A percentile compares a stretch with the other conserved stretches of the same genome.
These are phyloP conservation scores for Montipora capitata DNA, from an alignment of 92 coral and sea anemone genomes.

Conservation along the genomic window DNA sequence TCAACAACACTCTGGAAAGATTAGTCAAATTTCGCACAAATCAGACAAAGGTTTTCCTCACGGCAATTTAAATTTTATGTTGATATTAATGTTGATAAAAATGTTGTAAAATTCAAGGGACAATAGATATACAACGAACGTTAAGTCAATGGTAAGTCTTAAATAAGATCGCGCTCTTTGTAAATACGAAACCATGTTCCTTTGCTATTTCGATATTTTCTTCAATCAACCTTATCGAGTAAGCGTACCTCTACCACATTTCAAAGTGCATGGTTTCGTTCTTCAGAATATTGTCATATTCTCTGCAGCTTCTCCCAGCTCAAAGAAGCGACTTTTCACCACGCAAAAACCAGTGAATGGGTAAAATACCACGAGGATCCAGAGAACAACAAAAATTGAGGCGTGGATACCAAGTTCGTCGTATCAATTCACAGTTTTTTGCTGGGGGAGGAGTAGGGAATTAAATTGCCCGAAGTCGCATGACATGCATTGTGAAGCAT, in stretches of 20 bases:
- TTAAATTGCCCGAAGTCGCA: neutral
- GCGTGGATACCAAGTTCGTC: slow-evolving; percentile 66
- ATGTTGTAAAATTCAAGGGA: too few relatives aligned
- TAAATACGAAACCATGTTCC: neutral
- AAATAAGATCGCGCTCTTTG: neutral
- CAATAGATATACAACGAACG: too few relatives aligned
- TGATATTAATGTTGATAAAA: too few relatives aligned
- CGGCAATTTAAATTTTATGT: too few relatives aligned
- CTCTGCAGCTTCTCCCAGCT: neutral
- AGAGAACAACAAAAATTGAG: slow-evolving; percentile 61
- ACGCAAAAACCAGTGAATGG: neutral
- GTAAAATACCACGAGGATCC: slow-evolving; percentile 52
- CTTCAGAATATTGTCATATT: neutral
- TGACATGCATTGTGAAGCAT: too few relatives aligned
- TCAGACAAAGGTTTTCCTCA: too few relatives aligned
- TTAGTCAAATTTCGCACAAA: too few relatives aligned
- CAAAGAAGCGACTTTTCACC: neutral
- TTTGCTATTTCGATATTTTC: neutral
- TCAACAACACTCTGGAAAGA: too few relatives aligned
- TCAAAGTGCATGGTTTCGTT: neutral
- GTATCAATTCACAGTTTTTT: neutral
- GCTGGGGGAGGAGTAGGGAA: slow-evolving; percentile 7
- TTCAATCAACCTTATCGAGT: neutral
- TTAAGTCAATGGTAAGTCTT: too few relatives aligned
- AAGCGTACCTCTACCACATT: slow-evolving; percentile 19